Base-by-base conservation (phyloP, 2,113 vertebrate species). In the Rostratula benghalensis region DNA sequence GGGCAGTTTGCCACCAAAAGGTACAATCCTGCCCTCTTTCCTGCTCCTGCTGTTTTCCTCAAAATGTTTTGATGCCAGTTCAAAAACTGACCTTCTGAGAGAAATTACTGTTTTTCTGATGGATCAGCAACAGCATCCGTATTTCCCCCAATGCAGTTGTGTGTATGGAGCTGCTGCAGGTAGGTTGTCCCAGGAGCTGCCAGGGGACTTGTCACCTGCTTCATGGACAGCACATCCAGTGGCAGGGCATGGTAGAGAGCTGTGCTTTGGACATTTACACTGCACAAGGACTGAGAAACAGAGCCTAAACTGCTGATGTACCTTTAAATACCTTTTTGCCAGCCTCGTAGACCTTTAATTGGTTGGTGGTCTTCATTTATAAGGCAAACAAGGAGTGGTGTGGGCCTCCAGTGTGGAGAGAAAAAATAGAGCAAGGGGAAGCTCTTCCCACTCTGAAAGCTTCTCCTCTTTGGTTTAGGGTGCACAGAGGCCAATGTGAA, bases 391-490 rank as follows among this genome's bases (percentile, higher is more conserved):
- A 87, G 39, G 13, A 68, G 70, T 43, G 43, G 39, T 86, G 70
- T 57, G 81, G 19, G 63, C 61, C 68, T 76, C 25, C 33, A 85
- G 33, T 1, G 3, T 14, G 48, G 30, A 81, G 63, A 78, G 63
- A 70, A 88, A 88, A 92, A 33, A 88, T n/a, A 77, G 68, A 81
- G 46, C 60, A 87, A 90, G 43, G 16, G 53, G 77, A 94, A 96
- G 46, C 20, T 79, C 59, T 78, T 94, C 80, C 73, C 50, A 8
- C 63, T 91, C 68, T 9, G 5, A 92, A 91, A 92, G 80, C 64
- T 63, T 83, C 57, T 90, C n/a, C 74, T 87, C 70, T 84, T 93
- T 93, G 90, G 53, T 89, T 92, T 76, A 87, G 77, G 65, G 87
- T 94, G 57, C 87, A 20, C 28, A 91, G 87, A 94, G 87, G 90